Conservation (phyloP, 1,140 invertebrate genomes). For the Drosophila pandora region DNA sequence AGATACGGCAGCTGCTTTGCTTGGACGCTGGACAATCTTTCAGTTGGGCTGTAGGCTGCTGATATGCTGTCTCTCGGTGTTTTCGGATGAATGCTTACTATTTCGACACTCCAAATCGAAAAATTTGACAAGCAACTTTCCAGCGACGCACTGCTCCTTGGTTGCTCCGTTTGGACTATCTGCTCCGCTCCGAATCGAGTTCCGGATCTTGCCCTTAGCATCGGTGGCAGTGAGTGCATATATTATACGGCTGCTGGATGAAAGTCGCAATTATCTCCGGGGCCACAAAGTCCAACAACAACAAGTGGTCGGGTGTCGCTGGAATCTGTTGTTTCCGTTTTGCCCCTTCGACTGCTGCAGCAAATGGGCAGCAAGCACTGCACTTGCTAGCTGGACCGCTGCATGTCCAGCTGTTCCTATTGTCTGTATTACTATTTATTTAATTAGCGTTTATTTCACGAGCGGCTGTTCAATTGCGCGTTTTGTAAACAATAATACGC, state of each 20-base stretch:
- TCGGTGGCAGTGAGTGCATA: conserved; percentile 8
- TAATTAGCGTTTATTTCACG: background rate
- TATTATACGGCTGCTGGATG: conserved; percentile 11
- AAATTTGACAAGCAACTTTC: conserved; percentile 16
- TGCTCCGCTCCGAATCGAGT: background rate
- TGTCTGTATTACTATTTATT: background rate
- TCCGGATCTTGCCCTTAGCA: conserved; percentile 9
- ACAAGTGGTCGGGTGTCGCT: conserved; percentile 40
- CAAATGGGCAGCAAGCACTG: conserved; percentile 12
- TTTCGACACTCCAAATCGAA: background rate
- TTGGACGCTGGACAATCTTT: background rate
- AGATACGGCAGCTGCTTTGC: conserved; percentile 9
- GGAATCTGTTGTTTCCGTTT: background rate
- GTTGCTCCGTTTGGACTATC: conserved; percentile 3
- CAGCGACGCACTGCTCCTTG: conserved; percentile 12
- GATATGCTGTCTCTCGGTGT: conserved; percentile 2
- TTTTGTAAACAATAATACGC: conserved; percentile 37
- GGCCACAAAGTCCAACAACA: conserved; percentile 39
- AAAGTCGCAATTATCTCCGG: conserved; percentile 6
- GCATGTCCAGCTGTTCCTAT: conserved; percentile 6
- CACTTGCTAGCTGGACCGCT: conserved; percentile 3
- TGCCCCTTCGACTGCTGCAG: background rate
- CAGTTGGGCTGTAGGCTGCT: background rate
- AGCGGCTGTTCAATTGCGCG: conserved; percentile 5
- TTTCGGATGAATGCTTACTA: background rate